Evolutionary conservation across 2,113 vertebrate genomes (phyloP), one percentile per base, ranked within the genome.

Genomic region (Myotis davidii): DNA sequence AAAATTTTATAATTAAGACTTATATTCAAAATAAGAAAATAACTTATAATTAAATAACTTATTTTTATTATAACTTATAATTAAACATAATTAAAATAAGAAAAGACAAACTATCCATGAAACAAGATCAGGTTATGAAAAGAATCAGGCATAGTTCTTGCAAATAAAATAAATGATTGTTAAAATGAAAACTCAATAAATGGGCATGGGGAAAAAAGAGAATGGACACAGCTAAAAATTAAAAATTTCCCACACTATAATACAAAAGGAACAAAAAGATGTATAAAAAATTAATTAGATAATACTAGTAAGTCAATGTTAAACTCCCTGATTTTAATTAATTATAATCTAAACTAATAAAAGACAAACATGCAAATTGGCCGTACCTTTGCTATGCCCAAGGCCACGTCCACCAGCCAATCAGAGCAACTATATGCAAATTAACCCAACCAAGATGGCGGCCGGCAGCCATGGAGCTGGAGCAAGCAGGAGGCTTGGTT

Each of bases 151-250:
- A 77, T 11, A 79, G 32, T 83, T 48, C 32, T 93, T 92, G 18
- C 6, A 81, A 82, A 70, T 59, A 78, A 88, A 94, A 81, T 29
- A 59, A 74, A 78, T 65, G 29, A 37, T 34, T 34, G 21, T 70
- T 65, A 76, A 86, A 74, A 82, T 82, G 56, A 94, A 90, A 94
- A 83, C 52, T 88, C 70, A 76, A 65, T 65, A 74, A 29, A 45
- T n/a, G 12, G 9, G 21, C 12, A 73, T 32, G 32, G 18, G 10
- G 59, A 25, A 0, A 0, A 5, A 50, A 48, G 84, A 96, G 21
- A 88, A 88, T 59, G 37, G 77, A 69, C 23, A 73, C 32, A 91
- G 27, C 17, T 50, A 64, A 64, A 42, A 64, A 54, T 27, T 61
- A 74, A 89, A 64, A 14, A 79, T 74, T 73, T 73, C 11, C 14